phyloP scores from a whole-genome alignment of 2,888 invertebrate species.

The Philereme vetulata region DNA sequence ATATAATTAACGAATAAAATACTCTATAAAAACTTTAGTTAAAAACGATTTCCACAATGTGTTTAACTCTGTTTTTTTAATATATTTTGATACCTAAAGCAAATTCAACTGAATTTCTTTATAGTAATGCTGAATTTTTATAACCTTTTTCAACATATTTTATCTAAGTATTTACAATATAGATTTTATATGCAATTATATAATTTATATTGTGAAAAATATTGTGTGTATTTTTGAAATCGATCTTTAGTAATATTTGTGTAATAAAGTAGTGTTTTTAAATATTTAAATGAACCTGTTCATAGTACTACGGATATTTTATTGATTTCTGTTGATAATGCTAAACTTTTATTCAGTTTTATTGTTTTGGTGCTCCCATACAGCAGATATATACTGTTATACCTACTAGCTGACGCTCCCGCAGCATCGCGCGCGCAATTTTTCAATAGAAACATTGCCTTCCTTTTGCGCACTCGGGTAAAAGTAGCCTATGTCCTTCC shows the following conservation, averaged over 20 bases:
- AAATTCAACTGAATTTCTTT: slow-evolving; percentile 27
- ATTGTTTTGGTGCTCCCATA: too few species aligned
- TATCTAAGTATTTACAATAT: slow-evolving; percentile 36
- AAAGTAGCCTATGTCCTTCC: too few species aligned
- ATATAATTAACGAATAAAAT: slow-evolving; percentile 25
- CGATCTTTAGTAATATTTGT: slow-evolving; percentile 29
- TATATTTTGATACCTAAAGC: slow-evolving; percentile 25
- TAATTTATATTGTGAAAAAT: slow-evolving; percentile 29
- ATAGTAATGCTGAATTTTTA: slow-evolving; percentile 30
- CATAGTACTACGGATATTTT: slow-evolving; percentile 15
- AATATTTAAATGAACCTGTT: slow-evolving; percentile 27
- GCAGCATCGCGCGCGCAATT: too few species aligned
- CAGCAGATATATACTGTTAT: too few species aligned
- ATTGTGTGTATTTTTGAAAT: slow-evolving; percentile 39
- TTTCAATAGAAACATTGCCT: too few species aligned
- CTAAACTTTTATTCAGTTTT: slow-evolving; percentile 1
- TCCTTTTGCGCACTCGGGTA: too few species aligned
- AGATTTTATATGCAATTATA: slow-evolving; percentile 31
- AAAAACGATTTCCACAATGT: slow-evolving; percentile 18
- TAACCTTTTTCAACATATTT: slow-evolving; percentile 37
- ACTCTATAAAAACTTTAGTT: slow-evolving; percentile 25
- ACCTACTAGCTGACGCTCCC: too few species aligned
- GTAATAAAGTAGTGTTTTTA: slow-evolving; percentile 26
- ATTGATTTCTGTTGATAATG: slow-evolving; percentile 15
- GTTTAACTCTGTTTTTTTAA: slow-evolving; percentile 21